Conservation (phyloP, 2,888 invertebrate species). For the Spisula solida region DNA sequence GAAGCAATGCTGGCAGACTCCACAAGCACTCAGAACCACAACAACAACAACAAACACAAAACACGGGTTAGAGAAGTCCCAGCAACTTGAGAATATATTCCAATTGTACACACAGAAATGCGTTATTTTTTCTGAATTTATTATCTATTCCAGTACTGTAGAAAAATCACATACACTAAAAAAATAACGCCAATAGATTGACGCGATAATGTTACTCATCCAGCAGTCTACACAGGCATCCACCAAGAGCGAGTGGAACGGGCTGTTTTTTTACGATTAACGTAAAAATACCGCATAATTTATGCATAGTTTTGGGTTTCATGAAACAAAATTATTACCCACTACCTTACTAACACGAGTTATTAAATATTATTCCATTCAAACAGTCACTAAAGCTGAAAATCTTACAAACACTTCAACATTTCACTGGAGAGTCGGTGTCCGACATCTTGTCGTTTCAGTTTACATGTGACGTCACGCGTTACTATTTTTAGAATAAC, state of each 20-base stretch:
- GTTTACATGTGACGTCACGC: conserved; percentile 69
- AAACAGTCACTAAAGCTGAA: background rate
- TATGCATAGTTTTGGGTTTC: background rate
- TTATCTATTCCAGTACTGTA: background rate
- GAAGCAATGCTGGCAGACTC: no score
- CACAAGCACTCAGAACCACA: no score
- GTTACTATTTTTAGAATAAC: conserved; percentile 58
- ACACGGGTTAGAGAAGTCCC: background rate
- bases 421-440: conserved; percentile 28
- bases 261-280: background rate
- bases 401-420: background rate
- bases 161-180: background rate
- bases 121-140: background rate
- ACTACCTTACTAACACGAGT: conserved; percentile 6
- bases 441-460: conserved; percentile 69
- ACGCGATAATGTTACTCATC: background rate
- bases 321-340: background rate
- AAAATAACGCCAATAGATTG: conserved; percentile 1
- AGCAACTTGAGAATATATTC: background rate
- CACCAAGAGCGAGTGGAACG: background rate
- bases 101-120: background rate
- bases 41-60: background rate
- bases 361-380: background rate
- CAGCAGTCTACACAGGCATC: background rate
- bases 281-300: conserved; percentile 13